Conservation (phyloP, 1,140 invertebrate species). For the Pemphigus obesinymphae region DNA sequence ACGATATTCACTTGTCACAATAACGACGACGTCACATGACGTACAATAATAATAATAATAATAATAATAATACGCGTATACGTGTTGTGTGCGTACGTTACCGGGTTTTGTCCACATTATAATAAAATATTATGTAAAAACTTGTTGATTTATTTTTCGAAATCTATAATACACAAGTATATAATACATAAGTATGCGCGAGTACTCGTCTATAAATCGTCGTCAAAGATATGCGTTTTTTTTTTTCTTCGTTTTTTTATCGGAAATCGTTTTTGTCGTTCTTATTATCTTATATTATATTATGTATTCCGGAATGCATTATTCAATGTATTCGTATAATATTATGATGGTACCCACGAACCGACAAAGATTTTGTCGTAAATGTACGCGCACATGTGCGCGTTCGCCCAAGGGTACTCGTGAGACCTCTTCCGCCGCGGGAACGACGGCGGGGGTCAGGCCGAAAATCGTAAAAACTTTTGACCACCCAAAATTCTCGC, state of each 20-base stretch:
- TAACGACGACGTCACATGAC: not conserved
- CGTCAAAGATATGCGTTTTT: too few relatives aligned
- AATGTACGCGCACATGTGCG: not conserved
- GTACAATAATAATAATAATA: too few relatives aligned
- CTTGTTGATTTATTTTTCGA: not conserved
- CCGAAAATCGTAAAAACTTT: not conserved
- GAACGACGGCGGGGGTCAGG: not conserved
- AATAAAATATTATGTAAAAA: not conserved
- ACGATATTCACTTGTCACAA: not conserved
- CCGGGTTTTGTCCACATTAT: not conserved
- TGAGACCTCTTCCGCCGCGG: not conserved
- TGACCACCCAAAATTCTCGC: not conserved
- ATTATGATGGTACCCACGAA: too few relatives aligned
- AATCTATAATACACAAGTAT: not conserved
- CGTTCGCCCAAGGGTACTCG: too few relatives aligned
- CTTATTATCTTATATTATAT: too few relatives aligned
- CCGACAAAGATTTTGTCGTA: not conserved
- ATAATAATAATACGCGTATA: too few relatives aligned
- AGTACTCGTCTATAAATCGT: too few relatives aligned
- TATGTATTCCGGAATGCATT: too few relatives aligned
- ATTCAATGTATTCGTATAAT: too few relatives aligned
- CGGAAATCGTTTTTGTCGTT: too few relatives aligned
- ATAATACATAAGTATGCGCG: not conserved
- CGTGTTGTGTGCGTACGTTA: too few relatives aligned
- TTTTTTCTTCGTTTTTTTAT: too few relatives aligned